Evolutionary conservation across 2,888 invertebrate species (phyloP).

Genomic region (Rugalucina vietnamica): DNA sequence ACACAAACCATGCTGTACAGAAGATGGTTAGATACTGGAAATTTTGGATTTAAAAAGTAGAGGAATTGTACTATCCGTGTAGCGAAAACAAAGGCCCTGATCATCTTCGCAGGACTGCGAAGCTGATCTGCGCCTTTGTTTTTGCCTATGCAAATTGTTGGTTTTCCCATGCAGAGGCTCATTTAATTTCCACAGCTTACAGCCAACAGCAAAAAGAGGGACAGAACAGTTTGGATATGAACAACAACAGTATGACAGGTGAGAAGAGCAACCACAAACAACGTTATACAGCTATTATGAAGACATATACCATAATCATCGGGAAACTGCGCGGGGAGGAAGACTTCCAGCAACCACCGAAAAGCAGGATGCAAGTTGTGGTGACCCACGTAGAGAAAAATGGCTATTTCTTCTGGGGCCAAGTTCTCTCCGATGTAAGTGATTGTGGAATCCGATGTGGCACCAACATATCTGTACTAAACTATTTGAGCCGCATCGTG

Average conservation of each 20-base stretch:
- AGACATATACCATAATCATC: constrained; percentile 40
- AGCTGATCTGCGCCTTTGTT: no score
- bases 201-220: background rate
- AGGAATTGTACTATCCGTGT: no score
- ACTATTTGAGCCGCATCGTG: no score
- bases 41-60: no score
- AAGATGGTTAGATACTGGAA: no score
- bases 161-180: no score
- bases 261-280: constrained; percentile 8
- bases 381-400: constrained; percentile 59
- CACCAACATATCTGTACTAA: no score
- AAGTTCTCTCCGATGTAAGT: constrained; percentile 58
- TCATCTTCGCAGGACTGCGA: no score
- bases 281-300: background rate
- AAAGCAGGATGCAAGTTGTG: constrained; percentile 43
- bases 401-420: constrained; percentile 60
- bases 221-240: background rate
- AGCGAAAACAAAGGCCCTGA: no score
- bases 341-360: constrained; percentile 3
- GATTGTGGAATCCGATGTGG: no score
- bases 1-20: no score
- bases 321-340: constrained; percentile 37
- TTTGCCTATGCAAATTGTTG: no score
- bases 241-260: background rate
- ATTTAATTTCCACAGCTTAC: background rate